Evolutionary conservation across 37 sponge, comb jelly and placozoan genomes (phyloP), one percentile per base, ranked within the genome.

Genomic region (Theonella swinhoei): DNA sequence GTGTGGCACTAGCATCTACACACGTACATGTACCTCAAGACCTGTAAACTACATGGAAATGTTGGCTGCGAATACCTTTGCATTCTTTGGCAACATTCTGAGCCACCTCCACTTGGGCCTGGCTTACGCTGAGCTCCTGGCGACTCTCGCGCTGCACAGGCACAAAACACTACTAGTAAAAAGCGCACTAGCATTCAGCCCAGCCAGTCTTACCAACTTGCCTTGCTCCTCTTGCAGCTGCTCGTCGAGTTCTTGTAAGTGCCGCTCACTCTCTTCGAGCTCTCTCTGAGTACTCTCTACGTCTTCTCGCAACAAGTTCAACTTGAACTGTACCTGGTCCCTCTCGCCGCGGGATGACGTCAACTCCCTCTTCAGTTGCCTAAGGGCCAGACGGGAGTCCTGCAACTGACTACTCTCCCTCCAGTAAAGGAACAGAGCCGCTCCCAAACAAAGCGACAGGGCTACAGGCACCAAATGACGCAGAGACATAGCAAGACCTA

Each of bases 341-440:
- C 36, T 64, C 9, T 83, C 76, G 4, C 32, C 47, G 17, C 58
- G 64, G 17, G 31, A n/a, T 19, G 4, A 36, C 43, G 26, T 39
- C 32, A 75, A 33, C 42, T 66, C 64, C 31, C 31, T 42, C 28
- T 47, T 24, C 33, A 80, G 42, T 14, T 24, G 42, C 7, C 65
- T 8, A 23, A 30, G 35, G 42, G 73, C 84, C 25, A 7, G 32
- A 14, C 36, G 38, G n/a, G 31, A 26, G 2, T 68, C n/a, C 19
- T 43, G 30, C 7, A 77, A 9, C 47, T 85, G 68, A 35, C 31
- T 20, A 20, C 40, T 70, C n/a, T 28, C 28, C n/a, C 33, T 29
- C 77, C 77, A 58, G 68, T 76, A 76, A 58, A 85, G 31, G 41
- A 43, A 85, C 25, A 85, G 62, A 20, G 77, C 39, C 34, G 26